Evolutionary conservation across 2,797 vertebrate genomes (phyloP), one percentile per base, ranked within the genome.

Genomic region (Cynodonichthys magdalenae): DNA sequence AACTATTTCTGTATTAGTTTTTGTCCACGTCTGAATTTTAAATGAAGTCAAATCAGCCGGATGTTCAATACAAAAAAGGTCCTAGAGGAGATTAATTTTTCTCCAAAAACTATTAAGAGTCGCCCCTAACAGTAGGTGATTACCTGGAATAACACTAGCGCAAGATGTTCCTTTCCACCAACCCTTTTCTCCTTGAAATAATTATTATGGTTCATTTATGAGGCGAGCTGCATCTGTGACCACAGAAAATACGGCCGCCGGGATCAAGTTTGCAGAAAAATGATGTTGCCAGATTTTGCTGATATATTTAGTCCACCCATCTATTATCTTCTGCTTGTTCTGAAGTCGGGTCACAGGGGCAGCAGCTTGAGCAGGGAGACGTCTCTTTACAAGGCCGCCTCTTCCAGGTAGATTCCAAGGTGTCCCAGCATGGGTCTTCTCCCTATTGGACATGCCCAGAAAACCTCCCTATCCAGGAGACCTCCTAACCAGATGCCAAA

Each of bases 41-140:
- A 57, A 53, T 42, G 2, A 59, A 45, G 17, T 44, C 10, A 46
- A 63, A 36, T 36, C 59, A 54, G 4, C 27, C 20, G 27, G 15
- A 36, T 45, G 42, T 17, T 48, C 27, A 27, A 52, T 20, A 12
- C 15, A n/a, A 10, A 28, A 28, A 7, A 24, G 24, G n/a, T 36
- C 2, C 53, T 46, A 36, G 15, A 44, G 46, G 45, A 52, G 59
- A 53, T n/a, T 39, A 15, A 54, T 44, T 27, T 24, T 15, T 19
- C 24, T n/a, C 9, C 14, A 31, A 34, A 53, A 47, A 19, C 36
- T 39, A 39, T 39, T 39, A 39, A 12, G 36, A 12, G 36, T 14
- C 44, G 3, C 17, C 17, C 14, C 20, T 53, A 54, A 31, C 15
- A 29, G 44, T 42, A 4, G 28, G 17, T 47, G 14, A 34, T 9